These are phyloP conservation scores for Drosophila koepferae DNA, from an alignment of 2,888 invertebrate species.

Conservation along the genomic window DNA sequence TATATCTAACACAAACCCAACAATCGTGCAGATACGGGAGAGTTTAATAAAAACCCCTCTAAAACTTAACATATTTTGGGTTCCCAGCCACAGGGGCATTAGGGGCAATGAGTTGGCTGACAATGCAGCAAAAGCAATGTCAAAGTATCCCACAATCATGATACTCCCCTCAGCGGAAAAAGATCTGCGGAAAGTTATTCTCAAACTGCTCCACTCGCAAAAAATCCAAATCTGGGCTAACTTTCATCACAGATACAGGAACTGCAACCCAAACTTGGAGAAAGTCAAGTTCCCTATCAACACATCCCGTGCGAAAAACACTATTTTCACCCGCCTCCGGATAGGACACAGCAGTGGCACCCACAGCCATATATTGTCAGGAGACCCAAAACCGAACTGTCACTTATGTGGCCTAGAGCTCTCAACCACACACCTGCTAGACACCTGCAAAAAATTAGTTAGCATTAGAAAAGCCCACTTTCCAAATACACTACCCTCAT, in stretches of 20 bases:
- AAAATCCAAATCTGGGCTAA: constrained; percentile 13
- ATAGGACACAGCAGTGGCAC: constrained; percentile 11
- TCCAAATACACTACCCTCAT: constrained; percentile 6
- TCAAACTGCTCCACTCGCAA: constrained; percentile 6
- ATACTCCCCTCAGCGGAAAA: constrained; percentile 11
- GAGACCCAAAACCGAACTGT: constrained; percentile 16
- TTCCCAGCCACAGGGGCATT: neutral
- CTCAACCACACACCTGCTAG: constrained; percentile 13
- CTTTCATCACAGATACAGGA: constrained; percentile 19
- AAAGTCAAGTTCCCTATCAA: too few relatives aligned
- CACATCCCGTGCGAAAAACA: too few relatives aligned
- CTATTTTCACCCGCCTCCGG: constrained; percentile 2
- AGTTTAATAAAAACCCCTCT: neutral
- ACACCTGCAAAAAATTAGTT: constrained; percentile 21
- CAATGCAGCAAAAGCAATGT: constrained; percentile 12
- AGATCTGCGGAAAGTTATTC: constrained; percentile 8
- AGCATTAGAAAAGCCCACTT: constrained; percentile 18
- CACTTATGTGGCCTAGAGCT: constrained; percentile 21
- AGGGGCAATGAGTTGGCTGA: neutral
- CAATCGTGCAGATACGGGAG: neutral
- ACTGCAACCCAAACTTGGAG: constrained; percentile 18
- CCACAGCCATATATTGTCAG: constrained; percentile 25
- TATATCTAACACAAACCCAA: neutral
- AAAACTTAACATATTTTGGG: neutral
- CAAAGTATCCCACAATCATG: constrained; percentile 18